Evolutionary conservation across 2,113 vertebrate genomes (phyloP), one percentile per base, ranked within the genome.

Genomic region (Lepisosteus osseus): DNA sequence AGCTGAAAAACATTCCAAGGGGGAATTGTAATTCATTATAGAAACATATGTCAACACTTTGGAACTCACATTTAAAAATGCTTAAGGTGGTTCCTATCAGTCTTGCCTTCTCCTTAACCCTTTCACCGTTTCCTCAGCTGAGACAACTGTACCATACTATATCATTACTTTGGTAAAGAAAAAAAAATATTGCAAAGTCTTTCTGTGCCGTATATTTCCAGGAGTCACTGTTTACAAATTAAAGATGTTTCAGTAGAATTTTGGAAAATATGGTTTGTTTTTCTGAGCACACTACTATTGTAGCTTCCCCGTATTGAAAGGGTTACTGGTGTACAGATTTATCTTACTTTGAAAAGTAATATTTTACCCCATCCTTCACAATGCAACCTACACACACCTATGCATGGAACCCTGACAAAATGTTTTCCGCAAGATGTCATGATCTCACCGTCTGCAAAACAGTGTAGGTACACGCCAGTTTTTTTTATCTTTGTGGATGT

Each of bases 31-130:
- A 69, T 70, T 72, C 72, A 72, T 83, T 78, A 75, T 65, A 54
- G 12, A 59, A 78, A 70, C 57, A 43, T 79, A 74, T 79, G 86
- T 87, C 82, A 84, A 82, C 80, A 73, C 74, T 73, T 79, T 68
- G 80, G 78, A 80, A 79, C 75, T 79, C 17, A 73, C 71, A 71
- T 69, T 80, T 64, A 2, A 73, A 74, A 82, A 75, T 82, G 73
- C 75, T 79, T 70, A 80, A 41, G 12, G n/a, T 43, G 40, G 63
- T 68, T 67, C 67, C 75, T 44, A 57, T 66, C 64, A 42, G 54
- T 56, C 56, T 57, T 69, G 5, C 54, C 56, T 45, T 70, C 43
- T 61, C 7, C 79, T 73, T 64, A 71, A 75, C 43, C 68, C 74
- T 40, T 62, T 66, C 67, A 71, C 45, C 29, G 57, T 29, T 63